Conservation (phyloP, 2,113 vertebrate species). For the Pteropus alecto region DNA sequence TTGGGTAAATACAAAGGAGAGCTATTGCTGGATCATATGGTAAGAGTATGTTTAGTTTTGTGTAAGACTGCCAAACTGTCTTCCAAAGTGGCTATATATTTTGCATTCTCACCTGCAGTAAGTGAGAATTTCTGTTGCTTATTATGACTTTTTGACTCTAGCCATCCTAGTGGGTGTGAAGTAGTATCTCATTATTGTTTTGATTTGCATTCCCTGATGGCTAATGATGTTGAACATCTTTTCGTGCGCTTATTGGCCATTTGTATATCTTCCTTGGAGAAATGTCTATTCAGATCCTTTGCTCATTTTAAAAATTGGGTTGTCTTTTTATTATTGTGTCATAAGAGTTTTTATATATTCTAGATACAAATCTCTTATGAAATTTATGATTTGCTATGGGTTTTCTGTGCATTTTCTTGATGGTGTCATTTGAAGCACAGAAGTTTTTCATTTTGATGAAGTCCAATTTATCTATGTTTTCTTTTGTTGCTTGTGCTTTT, state of each 20-base stretch:
- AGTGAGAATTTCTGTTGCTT: neutral
- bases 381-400: neutral
- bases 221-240: neutral
- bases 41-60: neutral
- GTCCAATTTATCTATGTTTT: neutral
- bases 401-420: neutral
- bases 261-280: conserved; percentile 7
- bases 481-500: neutral
- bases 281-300: neutral
- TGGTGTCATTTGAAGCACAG: neutral
- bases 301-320: neutral
- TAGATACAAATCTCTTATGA: neutral
- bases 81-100: conserved; percentile 20
- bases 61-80: neutral
- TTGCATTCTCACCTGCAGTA: neutral
- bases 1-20: conserved; percentile 1
- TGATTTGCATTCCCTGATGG: neutral
- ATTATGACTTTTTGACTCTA: conserved; percentile 1
- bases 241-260: neutral
- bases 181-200: neutral
- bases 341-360: neutral
- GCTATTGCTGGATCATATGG: neutral
- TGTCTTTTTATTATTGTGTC: conserved; percentile 1
- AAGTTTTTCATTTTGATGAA: neutral
- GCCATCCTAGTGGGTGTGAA: neutral